Evolutionary conservation across 2,888 invertebrate species (phyloP), one percentile per base, ranked within the genome.

Genomic region (Sepioteuthis lessoniana): DNA sequence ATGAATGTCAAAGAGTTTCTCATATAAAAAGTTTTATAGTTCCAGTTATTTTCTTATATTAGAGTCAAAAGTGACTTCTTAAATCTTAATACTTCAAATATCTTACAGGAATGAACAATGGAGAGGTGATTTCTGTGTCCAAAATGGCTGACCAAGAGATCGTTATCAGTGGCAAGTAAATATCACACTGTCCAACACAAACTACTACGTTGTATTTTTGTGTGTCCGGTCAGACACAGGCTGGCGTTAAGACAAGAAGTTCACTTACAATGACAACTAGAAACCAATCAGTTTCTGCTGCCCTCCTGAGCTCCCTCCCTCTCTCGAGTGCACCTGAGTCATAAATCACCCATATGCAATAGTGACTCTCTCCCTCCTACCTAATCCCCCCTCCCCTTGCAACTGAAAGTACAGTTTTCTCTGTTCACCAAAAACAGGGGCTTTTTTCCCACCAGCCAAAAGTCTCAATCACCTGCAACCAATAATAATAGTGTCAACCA

Each of bases 381-480:
- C n/a, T 4, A 76, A 35, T 76, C n/a, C n/a, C 76, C n/a, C n/a
- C 76, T 76, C n/a, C 76, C 10, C n/a, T n/a, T 13, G 13, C 13
- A n/a, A 76, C 76, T 31, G 31, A 76, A 76, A 76, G 31, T 28
- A 10, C 10, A 35, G 13, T 76, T 35, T 35, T 76, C 4, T 76
- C n/a, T 4, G n/a, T 76, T n/a, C n/a, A 76, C n/a, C 0, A 76
- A 35, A 76, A 76, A n/a, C 28, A n/a, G 2, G 31, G 10, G 4
- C 21, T 55, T 55, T 25, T 13, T 76, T 25, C 76, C 76, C n/a
- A 76, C 76, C n/a, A 76, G n/a, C 16, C n/a, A 35, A 76, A 76
- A 76, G 76, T 76, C 16, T 76, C 76, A 76, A 76, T 76, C n/a
- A 76, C 76, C 76, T 76, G 76, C 76, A 76, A 76, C 35, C 76